phyloP scores from a whole-genome alignment of 2,888 invertebrate genomes.

The Glaucopsyche alexis region DNA sequence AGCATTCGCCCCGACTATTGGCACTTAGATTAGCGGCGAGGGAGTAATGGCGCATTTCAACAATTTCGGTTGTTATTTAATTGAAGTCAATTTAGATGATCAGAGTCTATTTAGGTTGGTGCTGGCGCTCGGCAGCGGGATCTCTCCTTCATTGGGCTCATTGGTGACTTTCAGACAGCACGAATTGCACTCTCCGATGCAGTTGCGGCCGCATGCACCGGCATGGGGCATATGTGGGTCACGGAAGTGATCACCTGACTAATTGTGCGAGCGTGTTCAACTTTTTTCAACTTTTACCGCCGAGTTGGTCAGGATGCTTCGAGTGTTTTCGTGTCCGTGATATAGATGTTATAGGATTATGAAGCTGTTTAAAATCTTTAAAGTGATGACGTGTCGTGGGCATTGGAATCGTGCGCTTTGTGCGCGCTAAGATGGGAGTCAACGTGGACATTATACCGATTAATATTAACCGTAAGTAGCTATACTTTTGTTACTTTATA shows the following conservation, averaged over 20 bases:
- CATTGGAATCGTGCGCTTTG: neutral
- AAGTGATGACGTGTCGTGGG: conserved; percentile 5
- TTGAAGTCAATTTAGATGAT: conserved; percentile 81
- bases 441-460: neutral
- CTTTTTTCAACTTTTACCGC: neutral
- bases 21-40: conserved; percentile 79
- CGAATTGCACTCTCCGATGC: conserved; percentile 79
- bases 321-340: neutral
- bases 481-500: neutral
- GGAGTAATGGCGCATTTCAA: conserved; percentile 81
- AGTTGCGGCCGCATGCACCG: conserved; percentile 68
- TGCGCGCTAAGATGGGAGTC: conserved; percentile 9
- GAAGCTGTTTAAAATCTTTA: neutral
- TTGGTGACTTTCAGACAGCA: conserved; percentile 80
- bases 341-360: neutral
- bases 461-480: neutral
- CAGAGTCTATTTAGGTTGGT: conserved; percentile 81
- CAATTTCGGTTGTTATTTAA: conserved; percentile 81
- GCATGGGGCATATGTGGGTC: conserved; percentile 50
- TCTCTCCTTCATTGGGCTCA: conserved; percentile 80
- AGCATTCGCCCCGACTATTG: conserved; percentile 78
- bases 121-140: conserved; percentile 78
- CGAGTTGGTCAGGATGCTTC: neutral
- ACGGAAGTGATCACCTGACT: conserved; percentile 40
- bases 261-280: conserved; percentile 13